Percentiles rank a stretch among this genome's conserved stretches.
phyloP scores from a whole-genome alignment of 2,113 vertebrate species.

The Gadus chalcogrammus region DNA sequence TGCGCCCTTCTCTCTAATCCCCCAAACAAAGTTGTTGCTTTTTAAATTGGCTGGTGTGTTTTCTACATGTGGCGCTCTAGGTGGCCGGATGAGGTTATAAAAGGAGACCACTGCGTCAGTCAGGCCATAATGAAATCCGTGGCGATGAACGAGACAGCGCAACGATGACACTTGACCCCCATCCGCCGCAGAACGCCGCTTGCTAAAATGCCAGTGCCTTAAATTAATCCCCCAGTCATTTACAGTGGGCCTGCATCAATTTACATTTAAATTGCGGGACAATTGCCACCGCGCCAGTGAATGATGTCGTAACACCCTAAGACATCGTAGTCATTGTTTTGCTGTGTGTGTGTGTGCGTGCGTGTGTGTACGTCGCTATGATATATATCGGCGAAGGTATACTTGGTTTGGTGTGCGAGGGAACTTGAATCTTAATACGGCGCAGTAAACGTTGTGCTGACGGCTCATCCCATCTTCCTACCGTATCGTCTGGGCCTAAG shows the following conservation, averaged over 20 bases:
- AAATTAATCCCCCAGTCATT: slow-evolving; percentile 73
- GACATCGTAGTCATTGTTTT: slow-evolving; percentile 67
- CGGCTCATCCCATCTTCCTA: slow-evolving; percentile 45
- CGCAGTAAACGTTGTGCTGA: slow-evolving; percentile 53
- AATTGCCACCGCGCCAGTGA: slow-evolving; percentile 53
- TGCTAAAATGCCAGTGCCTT: slow-evolving; percentile 79
- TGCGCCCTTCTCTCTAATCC: no score
- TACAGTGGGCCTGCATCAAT: slow-evolving; percentile 66
- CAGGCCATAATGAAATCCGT: slow-evolving; percentile 22
- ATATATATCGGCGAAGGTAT: not conserved
- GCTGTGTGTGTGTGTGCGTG: slow-evolving; percentile 43
- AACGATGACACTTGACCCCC: not conserved
- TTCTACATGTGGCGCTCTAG: no score
- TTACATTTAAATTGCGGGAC: slow-evolving; percentile 66
- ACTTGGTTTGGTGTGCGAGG: slow-evolving; percentile 39
- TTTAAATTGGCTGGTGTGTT: no score
- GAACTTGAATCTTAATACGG: slow-evolving; percentile 59
- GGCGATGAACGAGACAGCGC: slow-evolving; percentile 15
- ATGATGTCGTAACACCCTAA: slow-evolving; percentile 59
- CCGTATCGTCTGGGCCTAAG: slow-evolving; percentile 52
- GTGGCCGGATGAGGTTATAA: not conserved
- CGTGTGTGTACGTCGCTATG: slow-evolving; percentile 22
- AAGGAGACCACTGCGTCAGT: slow-evolving; percentile 20
- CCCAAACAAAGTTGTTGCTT: no score
- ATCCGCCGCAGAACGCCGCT: slow-evolving; percentile 53